Evolutionary conservation across 2,797 vertebrate species (phyloP).

Genomic region (Falco peregrinus): DNA sequence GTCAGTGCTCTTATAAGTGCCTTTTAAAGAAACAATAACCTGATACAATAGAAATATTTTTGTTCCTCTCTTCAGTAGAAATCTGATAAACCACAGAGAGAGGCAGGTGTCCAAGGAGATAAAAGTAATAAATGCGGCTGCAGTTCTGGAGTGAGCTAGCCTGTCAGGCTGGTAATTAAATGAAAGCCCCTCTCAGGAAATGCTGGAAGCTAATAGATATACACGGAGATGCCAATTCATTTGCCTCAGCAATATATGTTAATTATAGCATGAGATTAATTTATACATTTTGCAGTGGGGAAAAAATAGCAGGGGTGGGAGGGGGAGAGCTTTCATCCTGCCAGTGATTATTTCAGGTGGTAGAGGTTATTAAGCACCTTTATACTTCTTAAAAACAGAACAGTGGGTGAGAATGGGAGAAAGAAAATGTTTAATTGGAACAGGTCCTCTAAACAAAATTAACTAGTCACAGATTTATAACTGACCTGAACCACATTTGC

Average conservation of each 20-base stretch:
- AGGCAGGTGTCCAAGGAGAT: conserved; percentile 45
- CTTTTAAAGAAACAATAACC: conserved; percentile 48
- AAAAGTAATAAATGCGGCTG: conserved; percentile 40
- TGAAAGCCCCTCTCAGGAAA: conserved; percentile 40
- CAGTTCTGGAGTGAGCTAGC: not conserved
- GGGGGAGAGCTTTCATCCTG: not conserved
- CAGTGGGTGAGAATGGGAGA: not conserved
- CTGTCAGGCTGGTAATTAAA: conserved; percentile 57
- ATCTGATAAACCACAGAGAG: conserved; percentile 6
- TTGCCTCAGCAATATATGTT: conserved; percentile 41
- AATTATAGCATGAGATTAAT: conserved; percentile 41
- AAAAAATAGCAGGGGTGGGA: not conserved
- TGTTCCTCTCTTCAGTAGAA: conserved; percentile 7
- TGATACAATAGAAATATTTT: conserved; percentile 25
- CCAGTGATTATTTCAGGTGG: not conserved
- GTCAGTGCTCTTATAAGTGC: not conserved
- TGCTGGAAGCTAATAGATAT: conserved; percentile 24
- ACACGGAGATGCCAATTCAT: conserved; percentile 4
- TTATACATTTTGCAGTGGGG: conserved; percentile 1
- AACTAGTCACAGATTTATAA: not conserved
- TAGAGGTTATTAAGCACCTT: not conserved
- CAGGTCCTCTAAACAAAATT: not conserved
- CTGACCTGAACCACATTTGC: not conserved
- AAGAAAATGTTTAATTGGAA: not conserved
- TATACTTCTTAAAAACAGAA: not conserved